Evolutionary conservation across 2,888 invertebrate species (phyloP).

Genomic region (Junonia oenone): DNA sequence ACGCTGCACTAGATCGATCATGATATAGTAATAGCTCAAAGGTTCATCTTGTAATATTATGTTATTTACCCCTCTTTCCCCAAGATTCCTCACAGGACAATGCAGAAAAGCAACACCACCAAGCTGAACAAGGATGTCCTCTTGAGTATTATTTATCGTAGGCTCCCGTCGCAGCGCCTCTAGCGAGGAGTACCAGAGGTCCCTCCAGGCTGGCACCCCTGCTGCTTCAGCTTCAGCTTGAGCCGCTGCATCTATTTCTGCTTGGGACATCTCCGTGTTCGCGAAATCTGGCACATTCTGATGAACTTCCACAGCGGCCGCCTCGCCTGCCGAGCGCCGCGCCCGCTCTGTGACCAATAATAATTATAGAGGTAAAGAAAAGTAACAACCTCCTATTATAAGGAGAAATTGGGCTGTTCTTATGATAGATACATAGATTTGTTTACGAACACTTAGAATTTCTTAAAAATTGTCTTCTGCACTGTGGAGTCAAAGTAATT

Average conservation of each 20-base stretch:
- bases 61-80: slow-evolving; percentile 86
- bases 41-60: too few relatives aligned
- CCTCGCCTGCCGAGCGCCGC: slow-evolving; percentile 28
- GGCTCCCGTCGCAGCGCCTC: slow-evolving; percentile 65
- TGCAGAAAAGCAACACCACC: slow-evolving; percentile 89
- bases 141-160: slow-evolving; percentile 85
- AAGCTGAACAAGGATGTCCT: slow-evolving; percentile 87
- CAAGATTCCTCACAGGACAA: slow-evolving; percentile 87
- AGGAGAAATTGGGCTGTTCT: too few relatives aligned
- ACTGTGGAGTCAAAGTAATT: too few relatives aligned
- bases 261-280: slow-evolving; percentile 29
- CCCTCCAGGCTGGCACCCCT: slow-evolving; percentile 80
- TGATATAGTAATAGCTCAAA: too few relatives aligned
- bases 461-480: too few relatives aligned
- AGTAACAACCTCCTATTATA: background rate
- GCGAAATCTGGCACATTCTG: slow-evolving; percentile 18
- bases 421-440: too few relatives aligned
- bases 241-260: slow-evolving; percentile 36
- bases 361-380: too few relatives aligned
- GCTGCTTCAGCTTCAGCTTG: slow-evolving; percentile 43
- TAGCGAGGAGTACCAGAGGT: slow-evolving; percentile 80
- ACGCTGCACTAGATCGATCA: too few relatives aligned
- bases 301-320: slow-evolving; percentile 17
- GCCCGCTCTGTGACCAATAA: slow-evolving; percentile 16
- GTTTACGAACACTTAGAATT: too few relatives aligned